Evolutionary conservation across 2,888 invertebrate species (phyloP).

Genomic region (Agriopis leucophaearia): DNA sequence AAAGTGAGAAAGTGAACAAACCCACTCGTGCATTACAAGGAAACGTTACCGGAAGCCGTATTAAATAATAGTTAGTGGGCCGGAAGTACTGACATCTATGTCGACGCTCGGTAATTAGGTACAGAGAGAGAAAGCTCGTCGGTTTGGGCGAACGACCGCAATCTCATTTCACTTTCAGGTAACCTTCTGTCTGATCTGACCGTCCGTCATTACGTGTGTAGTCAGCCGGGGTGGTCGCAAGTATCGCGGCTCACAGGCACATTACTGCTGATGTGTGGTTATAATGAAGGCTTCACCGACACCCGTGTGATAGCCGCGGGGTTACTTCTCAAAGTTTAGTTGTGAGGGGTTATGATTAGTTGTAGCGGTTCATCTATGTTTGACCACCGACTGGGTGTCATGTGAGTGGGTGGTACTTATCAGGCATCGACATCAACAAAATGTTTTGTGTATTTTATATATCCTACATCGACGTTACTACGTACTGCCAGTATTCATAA

Average conservation of each 20-base stretch:
- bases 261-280: neutral
- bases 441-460: too few relatives aligned
- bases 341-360: neutral
- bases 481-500: too few relatives aligned
- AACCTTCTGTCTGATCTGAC: too few relatives aligned
- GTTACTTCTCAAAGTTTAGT: too few relatives aligned
- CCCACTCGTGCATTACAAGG: slow-evolving; percentile 19
- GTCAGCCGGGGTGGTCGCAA: neutral
- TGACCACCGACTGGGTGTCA: too few relatives aligned
- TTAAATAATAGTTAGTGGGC: slow-evolving; percentile 5
- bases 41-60: slow-evolving; percentile 15
- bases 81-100: slow-evolving; percentile 26
- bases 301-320: too few relatives aligned
- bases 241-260: neutral
- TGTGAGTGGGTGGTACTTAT: too few relatives aligned
- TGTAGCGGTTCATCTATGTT: too few relatives aligned
- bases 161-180: slow-evolving; percentile 26
- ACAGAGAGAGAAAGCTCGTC: slow-evolving; percentile 17
- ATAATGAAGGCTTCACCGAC: neutral
- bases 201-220: neutral
- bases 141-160: slow-evolving; percentile 7
- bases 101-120: slow-evolving; percentile 16
- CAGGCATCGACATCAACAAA: too few relatives aligned
- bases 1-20: slow-evolving; percentile 16
- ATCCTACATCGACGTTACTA: too few relatives aligned